Conservation (phyloP, 2,888 invertebrate genomes). For the Dyspetes luteomarginatus region DNA sequence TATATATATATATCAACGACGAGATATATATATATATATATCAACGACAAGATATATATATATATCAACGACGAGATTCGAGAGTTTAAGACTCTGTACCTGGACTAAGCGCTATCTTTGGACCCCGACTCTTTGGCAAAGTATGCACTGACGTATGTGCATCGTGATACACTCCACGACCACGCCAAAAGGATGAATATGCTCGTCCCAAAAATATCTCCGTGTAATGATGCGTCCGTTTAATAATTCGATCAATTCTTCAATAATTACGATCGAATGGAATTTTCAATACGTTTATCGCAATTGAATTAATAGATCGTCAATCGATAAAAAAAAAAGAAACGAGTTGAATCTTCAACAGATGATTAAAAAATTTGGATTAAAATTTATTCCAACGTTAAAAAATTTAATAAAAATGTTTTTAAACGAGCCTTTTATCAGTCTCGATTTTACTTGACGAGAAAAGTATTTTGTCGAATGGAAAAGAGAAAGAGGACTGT, state of each 20-base stretch:
- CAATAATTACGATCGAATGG: neutral
- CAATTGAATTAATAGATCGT: neutral
- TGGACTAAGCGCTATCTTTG: conserved; percentile 58
- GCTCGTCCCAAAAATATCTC: conserved; percentile 11
- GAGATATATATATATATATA: conserved; percentile 7
- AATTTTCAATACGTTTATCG: neutral
- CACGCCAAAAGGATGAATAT: conserved; percentile 45
- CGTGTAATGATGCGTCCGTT: neutral
- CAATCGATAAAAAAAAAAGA: neutral
- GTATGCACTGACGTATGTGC: conserved; percentile 47
- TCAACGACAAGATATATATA: neutral
- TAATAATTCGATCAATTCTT: neutral
- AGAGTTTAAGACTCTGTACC: conserved; percentile 25
- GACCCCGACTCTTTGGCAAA: conserved; percentile 49
- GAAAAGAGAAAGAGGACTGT: neutral
- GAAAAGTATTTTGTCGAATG: conserved; percentile 53
- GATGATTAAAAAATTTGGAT: neutral
- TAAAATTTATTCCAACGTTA: conserved; percentile 4
- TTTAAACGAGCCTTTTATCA: conserved; percentile 25
- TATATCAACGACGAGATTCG: conserved; percentile 26
- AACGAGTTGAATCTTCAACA: neutral
- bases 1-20: neutral
- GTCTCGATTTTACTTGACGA: neutral
- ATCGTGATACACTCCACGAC: conserved; percentile 20
- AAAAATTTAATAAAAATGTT: conserved; percentile 29